phyloP scores from a whole-genome alignment of 2,888 invertebrate genomes.

The Hypomecis atomaria region DNA sequence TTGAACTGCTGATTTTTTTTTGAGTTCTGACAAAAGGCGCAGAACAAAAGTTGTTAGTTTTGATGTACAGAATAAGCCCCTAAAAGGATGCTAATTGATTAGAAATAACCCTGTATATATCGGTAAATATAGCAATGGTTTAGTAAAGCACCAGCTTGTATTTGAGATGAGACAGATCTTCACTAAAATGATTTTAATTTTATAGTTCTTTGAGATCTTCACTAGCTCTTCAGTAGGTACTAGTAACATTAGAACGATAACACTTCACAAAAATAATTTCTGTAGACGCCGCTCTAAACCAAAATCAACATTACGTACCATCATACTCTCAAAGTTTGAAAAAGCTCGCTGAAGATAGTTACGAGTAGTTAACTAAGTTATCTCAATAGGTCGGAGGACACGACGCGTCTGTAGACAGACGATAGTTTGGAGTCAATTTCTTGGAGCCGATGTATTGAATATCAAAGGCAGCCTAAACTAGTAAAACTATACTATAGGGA shows the following conservation, averaged over 20 bases:
- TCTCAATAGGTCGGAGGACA: neutral
- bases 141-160: too few relatives aligned
- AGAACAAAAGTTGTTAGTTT: too few relatives aligned
- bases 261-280: constrained; percentile 12
- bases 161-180: neutral
- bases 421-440: constrained; percentile 2
- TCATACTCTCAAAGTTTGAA: constrained; percentile 1
- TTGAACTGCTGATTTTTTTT: too few relatives aligned
- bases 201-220: too few relatives aligned
- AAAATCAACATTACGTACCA: constrained; percentile 13
- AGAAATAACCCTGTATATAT: too few relatives aligned
- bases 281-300: constrained; percentile 6
- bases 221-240: neutral
- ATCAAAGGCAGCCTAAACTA: neutral
- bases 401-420: neutral
- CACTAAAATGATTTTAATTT: too few relatives aligned
- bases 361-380: constrained; percentile 10
- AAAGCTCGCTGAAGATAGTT: constrained; percentile 4
- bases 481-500: neutral
- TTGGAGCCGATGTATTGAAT: neutral
- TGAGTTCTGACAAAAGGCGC: too few relatives aligned
- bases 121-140: too few relatives aligned
- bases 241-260: constrained; percentile 2
- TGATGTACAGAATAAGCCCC: too few relatives aligned
- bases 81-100: too few relatives aligned